A percentile compares a stretch with the other conserved stretches of the same genome.
Evolutionary conservation across 1,140 invertebrate genomes (phyloP).

Genomic region (Lepidotrigona ventralis): DNA sequence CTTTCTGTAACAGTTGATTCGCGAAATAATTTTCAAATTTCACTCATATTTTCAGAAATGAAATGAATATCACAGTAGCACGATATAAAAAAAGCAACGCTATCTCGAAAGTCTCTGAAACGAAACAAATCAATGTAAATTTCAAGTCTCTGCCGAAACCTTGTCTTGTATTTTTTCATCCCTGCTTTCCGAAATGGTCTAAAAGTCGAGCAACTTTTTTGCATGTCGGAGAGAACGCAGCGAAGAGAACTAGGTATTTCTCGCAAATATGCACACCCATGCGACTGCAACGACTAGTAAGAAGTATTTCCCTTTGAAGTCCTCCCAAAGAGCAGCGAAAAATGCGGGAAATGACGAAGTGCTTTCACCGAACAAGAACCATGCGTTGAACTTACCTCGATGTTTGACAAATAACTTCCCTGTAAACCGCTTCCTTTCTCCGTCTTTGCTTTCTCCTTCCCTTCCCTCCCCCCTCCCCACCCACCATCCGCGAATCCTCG

Average conservation of each 20-base stretch:
- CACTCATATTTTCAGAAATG: no score
- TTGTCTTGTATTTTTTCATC: no score
- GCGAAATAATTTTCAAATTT: no score
- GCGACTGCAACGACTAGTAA: neutral
- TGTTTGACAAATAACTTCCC: neutral
- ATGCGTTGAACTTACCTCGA: neutral
- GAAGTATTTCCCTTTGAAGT: neutral
- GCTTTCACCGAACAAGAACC: neutral
- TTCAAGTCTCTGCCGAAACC: no score
- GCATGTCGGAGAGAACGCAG: neutral
- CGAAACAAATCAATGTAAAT: no score
- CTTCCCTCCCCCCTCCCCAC: no score
- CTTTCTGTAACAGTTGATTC: no score
- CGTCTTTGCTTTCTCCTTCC: neutral
- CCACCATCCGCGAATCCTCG: neutral
- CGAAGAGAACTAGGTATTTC: no score
- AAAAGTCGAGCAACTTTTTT: neutral
- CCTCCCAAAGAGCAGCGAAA: neutral
- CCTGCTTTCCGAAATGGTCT: no score
- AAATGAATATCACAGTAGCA: no score
- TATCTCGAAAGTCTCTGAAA: no score
- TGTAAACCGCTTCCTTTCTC: neutral
- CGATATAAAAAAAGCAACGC: no score
- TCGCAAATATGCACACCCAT: neutral
- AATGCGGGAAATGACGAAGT: neutral